Percentiles rank a stretch among this genome's conserved stretches.
phyloP scores from a whole-genome alignment of 1,140 invertebrate species.

The Ceratina calcarata region DNA sequence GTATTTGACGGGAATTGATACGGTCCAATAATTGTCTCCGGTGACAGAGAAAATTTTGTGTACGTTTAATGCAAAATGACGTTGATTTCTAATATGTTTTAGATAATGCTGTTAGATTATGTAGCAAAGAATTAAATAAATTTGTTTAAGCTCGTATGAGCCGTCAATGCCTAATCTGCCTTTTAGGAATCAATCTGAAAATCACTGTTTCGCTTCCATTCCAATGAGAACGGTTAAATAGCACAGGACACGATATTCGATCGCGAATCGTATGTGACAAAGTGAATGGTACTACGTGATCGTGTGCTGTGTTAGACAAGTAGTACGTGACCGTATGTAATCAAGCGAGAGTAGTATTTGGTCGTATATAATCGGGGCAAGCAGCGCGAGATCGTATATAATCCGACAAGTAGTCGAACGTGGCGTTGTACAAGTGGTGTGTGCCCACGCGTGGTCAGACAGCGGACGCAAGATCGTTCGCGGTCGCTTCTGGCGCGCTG shows the following conservation, averaged over 20 bases:
- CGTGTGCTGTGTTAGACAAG: conserved; percentile 28
- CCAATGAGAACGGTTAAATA: neutral
- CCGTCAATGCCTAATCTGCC: too few species aligned
- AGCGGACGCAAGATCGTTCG: neutral
- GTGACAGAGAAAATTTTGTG: too few species aligned
- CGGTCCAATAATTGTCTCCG: too few species aligned
- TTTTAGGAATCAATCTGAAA: too few species aligned
- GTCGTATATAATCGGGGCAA: conserved; percentile 23
- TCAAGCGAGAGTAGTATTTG: conserved; percentile 27
- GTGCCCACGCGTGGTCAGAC: neutral
- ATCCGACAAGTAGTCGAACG: conserved; percentile 20
- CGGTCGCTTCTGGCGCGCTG: neutral
- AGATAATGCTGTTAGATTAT: too few species aligned
- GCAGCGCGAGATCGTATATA: conserved; percentile 31
- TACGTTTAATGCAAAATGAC: too few species aligned
- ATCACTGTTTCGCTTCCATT: too few species aligned
- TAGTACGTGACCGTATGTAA: conserved; percentile 25
- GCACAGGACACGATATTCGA: neutral
- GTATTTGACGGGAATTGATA: too few species aligned
- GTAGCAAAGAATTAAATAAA: too few species aligned
- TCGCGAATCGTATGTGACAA: conserved; percentile 11
- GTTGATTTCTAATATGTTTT: too few species aligned
- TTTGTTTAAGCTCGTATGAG: too few species aligned
- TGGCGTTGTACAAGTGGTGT: conserved; percentile 12
- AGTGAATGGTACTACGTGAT: conserved; percentile 17